Evolutionary conservation across 2,113 vertebrate genomes (phyloP).

Genomic region (Pimephales promelas): DNA sequence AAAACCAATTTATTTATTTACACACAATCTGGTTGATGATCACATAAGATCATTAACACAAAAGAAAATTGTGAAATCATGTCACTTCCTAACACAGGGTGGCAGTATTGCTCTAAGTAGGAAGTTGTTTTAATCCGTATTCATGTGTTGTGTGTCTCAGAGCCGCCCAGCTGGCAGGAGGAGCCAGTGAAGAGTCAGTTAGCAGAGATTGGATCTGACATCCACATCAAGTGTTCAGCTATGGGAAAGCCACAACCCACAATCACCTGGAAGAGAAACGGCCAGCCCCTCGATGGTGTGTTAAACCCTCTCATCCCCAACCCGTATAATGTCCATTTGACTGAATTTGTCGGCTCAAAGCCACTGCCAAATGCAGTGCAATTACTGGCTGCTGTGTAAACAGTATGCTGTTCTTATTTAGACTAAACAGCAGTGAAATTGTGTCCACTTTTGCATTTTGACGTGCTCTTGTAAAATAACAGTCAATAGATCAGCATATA

Average conservation of each 20-base stretch:
- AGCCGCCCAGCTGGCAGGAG: constrained; percentile 86
- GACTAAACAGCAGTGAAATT: not conserved
- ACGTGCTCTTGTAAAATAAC: not conserved
- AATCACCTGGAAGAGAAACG: constrained; percentile 87
- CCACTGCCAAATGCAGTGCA: not conserved
- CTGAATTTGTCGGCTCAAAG: not conserved
- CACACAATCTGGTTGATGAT: not conserved
- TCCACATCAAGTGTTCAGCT: constrained; percentile 83
- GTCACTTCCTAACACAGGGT: not conserved
- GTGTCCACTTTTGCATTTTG: not conserved
- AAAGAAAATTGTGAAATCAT: not conserved
- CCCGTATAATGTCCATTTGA: constrained; percentile 13
- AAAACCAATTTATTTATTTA: too few relatives aligned
- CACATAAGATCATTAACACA: not conserved
- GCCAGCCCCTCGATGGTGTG: constrained; percentile 79
- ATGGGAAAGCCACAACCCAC: constrained; percentile 83
- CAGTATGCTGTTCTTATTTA: not conserved
- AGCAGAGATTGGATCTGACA: constrained; percentile 77
- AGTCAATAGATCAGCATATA: not conserved
- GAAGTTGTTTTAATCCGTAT: not conserved
- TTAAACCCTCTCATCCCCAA: constrained; percentile 34
- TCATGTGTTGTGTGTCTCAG: constrained; percentile 66
- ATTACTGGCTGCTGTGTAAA: constrained; percentile 14
- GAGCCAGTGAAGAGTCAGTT: constrained; percentile 79
- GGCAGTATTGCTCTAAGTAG: constrained; percentile 39